Evolutionary conservation across 2,888 invertebrate genomes (phyloP), one percentile per base, ranked within the genome.

Genomic region (Crocallis elinguaria): DNA sequence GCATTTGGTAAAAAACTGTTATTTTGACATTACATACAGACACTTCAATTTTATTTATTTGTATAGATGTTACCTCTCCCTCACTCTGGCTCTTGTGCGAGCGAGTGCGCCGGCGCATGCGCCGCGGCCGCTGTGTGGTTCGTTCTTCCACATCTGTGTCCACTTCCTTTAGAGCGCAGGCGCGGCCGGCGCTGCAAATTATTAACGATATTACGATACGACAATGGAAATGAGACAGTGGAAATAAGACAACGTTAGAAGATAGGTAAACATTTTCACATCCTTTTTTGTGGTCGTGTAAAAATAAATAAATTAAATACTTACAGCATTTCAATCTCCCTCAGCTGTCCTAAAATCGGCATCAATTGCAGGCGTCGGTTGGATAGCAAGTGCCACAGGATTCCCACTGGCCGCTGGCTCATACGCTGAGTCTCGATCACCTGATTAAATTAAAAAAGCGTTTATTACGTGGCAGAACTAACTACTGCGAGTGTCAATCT

Each of bases 361-460:
- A 96, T 95, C 44, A 94, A 92, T 67, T 93, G 93, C 14, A 97
- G 79, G 57, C 95, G 94, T 42, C 95, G 93, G 67, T 94, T 92
- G 21, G 95, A 95, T 45, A 97, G 86, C 60, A 96, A 79, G 64
- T 95, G 94, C 97, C 97, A 97, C 72, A 95, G 92, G 29, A 97
- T 94, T n/a, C 95, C 95, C 27, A 81, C 77, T 1, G 97, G 97
- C 64, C 95, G 74, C 53, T 86, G 87, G 61, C 81, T 82, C 86
- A 86, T 84, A 30, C 90, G 88, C 54, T 88, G 87, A 0, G 90
- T 90, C 51, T 85, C 82, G 60, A 91, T 90, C 78, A 91, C 90
- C 90, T 89, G 57, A 3, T 27, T 5, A 9, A 41, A 43, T n/a
- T n/a, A n/a, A n/a, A n/a, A n/a, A n/a, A n/a, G n/a, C n/a, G n/a